Percentiles rank a stretch among this genome's conserved stretches.
These are phyloP conservation scores for Eulemur rufifrons DNA, from an alignment of 2,113 vertebrate species.

Conservation along the genomic window DNA sequence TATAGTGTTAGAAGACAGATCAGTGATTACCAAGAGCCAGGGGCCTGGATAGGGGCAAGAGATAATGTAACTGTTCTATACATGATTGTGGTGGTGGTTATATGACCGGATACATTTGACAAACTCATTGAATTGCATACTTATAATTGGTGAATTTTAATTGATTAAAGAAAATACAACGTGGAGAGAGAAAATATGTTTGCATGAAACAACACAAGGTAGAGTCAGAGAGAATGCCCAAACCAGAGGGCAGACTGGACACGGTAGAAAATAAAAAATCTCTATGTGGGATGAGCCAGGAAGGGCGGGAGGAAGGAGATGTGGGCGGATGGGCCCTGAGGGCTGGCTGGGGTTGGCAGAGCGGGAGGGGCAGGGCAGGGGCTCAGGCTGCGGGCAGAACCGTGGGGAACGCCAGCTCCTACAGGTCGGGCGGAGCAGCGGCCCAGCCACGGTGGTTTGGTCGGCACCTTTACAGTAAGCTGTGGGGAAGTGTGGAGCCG, in stretches of 20 bases:
- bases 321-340: not conserved
- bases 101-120: not conserved
- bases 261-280: not conserved
- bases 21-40: not conserved
- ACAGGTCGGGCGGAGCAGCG: not conserved
- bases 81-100: not conserved
- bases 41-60: not conserved
- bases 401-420: not conserved
- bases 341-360: not conserved
- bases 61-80: not conserved
- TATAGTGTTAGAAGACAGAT: not conserved
- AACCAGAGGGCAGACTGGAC: not conserved
- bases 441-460: slow-evolving; percentile 52
- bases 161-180: not conserved
- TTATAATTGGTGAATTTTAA: not conserved
- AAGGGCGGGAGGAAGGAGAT: not conserved
- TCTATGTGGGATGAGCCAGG: not conserved
- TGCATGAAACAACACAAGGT: not conserved
- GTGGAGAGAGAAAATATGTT: not conserved
- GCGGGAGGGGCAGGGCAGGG: not conserved
- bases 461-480: slow-evolving; percentile 73
- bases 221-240: not conserved
- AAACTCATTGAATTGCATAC: not conserved
- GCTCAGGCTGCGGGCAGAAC: not conserved
- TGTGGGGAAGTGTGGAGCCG: slow-evolving; percentile 71